Evolutionary conservation across 2,113 vertebrate species (phyloP), one percentile per base, ranked within the genome.

Genomic region (Sprattus sprattus): DNA sequence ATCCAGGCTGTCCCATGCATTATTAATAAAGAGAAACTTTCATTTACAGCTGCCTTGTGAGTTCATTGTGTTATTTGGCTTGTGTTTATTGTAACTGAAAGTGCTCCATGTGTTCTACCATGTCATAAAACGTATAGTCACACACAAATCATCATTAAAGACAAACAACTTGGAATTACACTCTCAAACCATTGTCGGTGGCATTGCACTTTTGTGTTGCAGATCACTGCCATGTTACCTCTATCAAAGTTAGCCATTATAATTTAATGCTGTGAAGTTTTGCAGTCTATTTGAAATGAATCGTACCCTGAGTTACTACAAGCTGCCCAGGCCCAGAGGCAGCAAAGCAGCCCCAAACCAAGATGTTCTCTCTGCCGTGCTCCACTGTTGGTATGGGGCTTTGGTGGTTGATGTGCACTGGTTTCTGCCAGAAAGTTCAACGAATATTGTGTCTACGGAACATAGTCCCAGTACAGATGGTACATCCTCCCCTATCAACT

Each of bases 1-100:
- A 81, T 82, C 84, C 82, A 86, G 71, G 71, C 28, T 44, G 71
- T 78, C 28, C 81, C 85, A 85, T 87, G 83, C 87, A 39, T 85
- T 83, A 32, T 88, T 85, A 90, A 90, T 90, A 90, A 90, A 90
- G 71, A 87, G 88, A 86, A 83, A 86, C 81, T 82, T 88, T 71
- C 81, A 82, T 87, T 87, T 83, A 78, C 4, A 32, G 60, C 82
- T 80, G 20, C 32, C 10, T 39, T 4, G 3, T 39, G 39, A 2
- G 39, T 78, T 78, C 25, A 71, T 4, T 71, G 39, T 39, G 39
- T 64, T 9, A 22, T 25, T 64, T 64, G 57, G 20, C 64, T 13
- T 22, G 47, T 49, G 47, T 49, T 49, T 20, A 22, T 60, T 60
- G 18, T 6, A 60, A 22, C 1, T 60, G 5, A 20, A 5, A 22